Percentiles rank a stretch among this genome's conserved stretches.
Conservation (phyloP, 2,888 invertebrate species). For the Rhamnusium bicolor region DNA sequence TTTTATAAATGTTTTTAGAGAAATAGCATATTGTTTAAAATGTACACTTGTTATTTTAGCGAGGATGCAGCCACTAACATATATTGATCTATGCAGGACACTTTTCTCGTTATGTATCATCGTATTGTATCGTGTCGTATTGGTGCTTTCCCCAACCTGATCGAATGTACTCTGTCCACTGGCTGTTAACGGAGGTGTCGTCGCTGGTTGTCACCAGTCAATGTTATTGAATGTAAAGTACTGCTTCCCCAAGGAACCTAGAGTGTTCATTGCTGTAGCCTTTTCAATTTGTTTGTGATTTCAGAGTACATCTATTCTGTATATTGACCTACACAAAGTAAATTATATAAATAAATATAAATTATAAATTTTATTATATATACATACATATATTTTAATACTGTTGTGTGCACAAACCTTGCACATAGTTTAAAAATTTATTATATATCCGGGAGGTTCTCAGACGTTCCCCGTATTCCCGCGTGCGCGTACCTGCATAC, state of each 20-base stretch:
- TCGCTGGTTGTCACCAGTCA: constrained; percentile 53
- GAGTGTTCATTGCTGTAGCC: constrained; percentile 72
- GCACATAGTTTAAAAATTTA: constrained; percentile 71
- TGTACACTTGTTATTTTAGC: constrained; percentile 71
- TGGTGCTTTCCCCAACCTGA: constrained; percentile 69
- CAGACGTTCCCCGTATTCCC: constrained; percentile 39
- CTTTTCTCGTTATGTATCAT: constrained; percentile 55
- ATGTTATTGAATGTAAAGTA: constrained; percentile 66
- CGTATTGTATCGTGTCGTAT: constrained; percentile 65
- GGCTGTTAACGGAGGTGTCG: constrained; percentile 63
- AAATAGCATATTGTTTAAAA: constrained; percentile 70
- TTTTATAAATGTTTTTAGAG: constrained; percentile 72
- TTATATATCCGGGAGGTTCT: constrained; percentile 43
- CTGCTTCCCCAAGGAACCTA: constrained; percentile 71
- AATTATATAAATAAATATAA: constrained; percentile 64
- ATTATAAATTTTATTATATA: constrained; percentile 68
- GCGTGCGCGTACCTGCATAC: constrained; percentile 62
- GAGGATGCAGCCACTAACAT: constrained; percentile 69
- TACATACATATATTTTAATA: constrained; percentile 71
- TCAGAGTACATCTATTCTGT: constrained; percentile 70
- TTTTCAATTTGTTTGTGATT: constrained; percentile 71
- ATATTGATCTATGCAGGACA: constrained; percentile 63
- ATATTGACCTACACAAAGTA: constrained; percentile 70
- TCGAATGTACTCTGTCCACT: constrained; percentile 69
- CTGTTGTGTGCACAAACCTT: constrained; percentile 72